Percentiles rank a stretch among this genome's conserved stretches.
Evolutionary conservation across 2,888 invertebrate species (phyloP).

Genomic region (Ganaspis brasiliensis): DNA sequence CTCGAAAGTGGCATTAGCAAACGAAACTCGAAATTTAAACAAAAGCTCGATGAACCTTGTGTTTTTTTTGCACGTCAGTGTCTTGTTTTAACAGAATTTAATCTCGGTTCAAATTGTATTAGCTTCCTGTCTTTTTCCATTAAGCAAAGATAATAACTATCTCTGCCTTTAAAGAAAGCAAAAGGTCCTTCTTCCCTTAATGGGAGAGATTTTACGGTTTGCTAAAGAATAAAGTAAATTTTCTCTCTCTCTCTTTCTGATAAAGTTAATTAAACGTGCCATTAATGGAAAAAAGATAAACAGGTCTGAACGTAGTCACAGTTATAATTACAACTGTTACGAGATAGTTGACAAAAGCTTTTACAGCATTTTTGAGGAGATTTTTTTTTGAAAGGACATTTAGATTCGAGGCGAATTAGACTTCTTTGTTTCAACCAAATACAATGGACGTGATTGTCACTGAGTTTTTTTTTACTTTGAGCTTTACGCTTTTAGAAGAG

Average conservation of each 20-base stretch:
- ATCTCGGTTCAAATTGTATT: slow-evolving; percentile 49
- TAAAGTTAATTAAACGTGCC: slow-evolving; percentile 7
- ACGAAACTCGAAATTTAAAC: neutral
- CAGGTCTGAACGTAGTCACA: neutral
- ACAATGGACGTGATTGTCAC: no score
- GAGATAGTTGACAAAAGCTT: neutral
- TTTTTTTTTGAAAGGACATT: neutral
- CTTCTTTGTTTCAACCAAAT: neutral
- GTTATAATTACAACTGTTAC: slow-evolving; percentile 5
- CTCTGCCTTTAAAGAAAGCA: no score
- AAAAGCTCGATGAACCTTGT: neutral
- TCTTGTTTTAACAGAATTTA: slow-evolving; percentile 58
- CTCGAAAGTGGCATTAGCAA: neutral
- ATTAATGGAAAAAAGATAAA: slow-evolving; percentile 1
- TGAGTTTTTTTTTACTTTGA: no score
- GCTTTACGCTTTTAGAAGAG: no score
- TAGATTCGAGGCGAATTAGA: neutral
- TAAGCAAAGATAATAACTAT: slow-evolving; percentile 6
- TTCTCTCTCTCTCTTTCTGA: neutral
- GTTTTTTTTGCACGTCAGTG: slow-evolving; percentile 16
- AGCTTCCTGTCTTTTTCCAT: neutral
- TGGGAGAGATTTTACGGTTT: neutral
- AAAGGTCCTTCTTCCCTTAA: neutral
- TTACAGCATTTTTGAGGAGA: neutral
- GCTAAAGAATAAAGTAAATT: neutral